Conservation (phyloP, 2,113 vertebrate genomes). For the Cnemophilus loriae region DNA sequence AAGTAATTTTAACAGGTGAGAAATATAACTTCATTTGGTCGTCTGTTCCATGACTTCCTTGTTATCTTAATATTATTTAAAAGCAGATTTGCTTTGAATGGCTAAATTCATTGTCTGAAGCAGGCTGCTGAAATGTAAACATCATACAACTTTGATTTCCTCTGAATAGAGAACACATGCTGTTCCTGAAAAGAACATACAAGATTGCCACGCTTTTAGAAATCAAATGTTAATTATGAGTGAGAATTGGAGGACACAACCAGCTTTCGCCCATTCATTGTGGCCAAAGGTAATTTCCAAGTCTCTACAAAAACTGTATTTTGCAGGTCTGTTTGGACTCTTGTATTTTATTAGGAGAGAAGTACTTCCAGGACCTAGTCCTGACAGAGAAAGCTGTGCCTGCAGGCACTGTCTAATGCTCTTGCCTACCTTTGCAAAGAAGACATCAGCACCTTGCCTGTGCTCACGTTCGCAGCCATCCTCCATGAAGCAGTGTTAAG, state of each 20-base stretch:
- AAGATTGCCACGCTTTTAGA: slow-evolving; percentile 35
- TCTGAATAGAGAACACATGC: slow-evolving; percentile 51
- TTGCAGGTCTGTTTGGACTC: not conserved
- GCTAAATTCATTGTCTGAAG: slow-evolving; percentile 22
- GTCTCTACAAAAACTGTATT: not conserved
- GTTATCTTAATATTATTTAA: slow-evolving; percentile 5
- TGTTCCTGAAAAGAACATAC: slow-evolving; percentile 53
- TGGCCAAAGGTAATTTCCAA: not conserved
- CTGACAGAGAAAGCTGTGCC: not conserved
- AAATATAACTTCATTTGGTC: not conserved
- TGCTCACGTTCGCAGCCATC: not conserved
- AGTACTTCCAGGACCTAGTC: not conserved
- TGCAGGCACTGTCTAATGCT: not conserved
- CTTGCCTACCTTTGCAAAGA: not conserved
- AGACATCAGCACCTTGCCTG: not conserved
- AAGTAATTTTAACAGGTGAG: not conserved
- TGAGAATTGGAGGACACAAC: not conserved
- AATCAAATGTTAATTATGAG: slow-evolving; percentile 54
- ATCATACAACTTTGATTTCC: slow-evolving; percentile 47
- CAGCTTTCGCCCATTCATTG: not conserved
- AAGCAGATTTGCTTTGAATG: slow-evolving; percentile 13
- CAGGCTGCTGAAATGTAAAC: slow-evolving; percentile 28
- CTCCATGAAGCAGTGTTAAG: not conserved
- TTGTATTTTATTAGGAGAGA: not conserved
- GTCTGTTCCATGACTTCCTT: not conserved